Base-by-base conservation (phyloP, 2,797 vertebrate species). In the Phrynocephalus forsythii region DNA sequence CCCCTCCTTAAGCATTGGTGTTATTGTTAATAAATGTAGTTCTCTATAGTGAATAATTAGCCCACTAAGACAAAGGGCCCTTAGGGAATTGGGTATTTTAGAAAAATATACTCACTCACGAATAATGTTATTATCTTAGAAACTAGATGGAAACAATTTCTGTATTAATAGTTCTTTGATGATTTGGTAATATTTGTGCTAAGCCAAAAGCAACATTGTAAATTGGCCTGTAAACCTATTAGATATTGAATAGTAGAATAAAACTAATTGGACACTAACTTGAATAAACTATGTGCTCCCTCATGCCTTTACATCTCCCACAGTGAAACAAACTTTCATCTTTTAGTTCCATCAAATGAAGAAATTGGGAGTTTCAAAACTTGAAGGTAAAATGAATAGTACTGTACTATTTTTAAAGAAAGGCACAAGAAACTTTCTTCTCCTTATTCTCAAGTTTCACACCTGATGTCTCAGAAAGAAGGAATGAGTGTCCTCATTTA, bases 141-240 rank as follows among this genome's bases (percentile, higher is more conserved):
- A 38, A 83, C 84, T 72, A 94, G 91, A 93, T 33, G n/a, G 28
- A 89, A 90, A 86, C 84, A 91, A 87, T 88, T 91, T 94, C 56
- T 82, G 86, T 69, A 5, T 84, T 91, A 89, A 76, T 87, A 56
- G 48, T 28, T 88, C 33, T 30, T 22, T 56, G 24, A 30, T 79
- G 72, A n/a, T 67, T 60, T 68, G 28, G 6, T 79, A 73, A 3
- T 9, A 22, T 79, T 48, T 73, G 56, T 16, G 6, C 33, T 11
- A 20, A 89, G 26, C 52, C 50, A 0, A 50, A 85, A 84, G 52
- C 15, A 48, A 48, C 69, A n/a, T 15, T 91, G 52, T 56, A 87
- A 86, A 86, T 18, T 84, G 56, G 15, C 28, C 66, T 4, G 1
- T 15, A 88, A 88, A 88, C 0, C 77, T 0, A 66, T 6, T 79